Evolutionary conservation across 1,140 invertebrate species (phyloP).

Genomic region (Drosophila varians): DNA sequence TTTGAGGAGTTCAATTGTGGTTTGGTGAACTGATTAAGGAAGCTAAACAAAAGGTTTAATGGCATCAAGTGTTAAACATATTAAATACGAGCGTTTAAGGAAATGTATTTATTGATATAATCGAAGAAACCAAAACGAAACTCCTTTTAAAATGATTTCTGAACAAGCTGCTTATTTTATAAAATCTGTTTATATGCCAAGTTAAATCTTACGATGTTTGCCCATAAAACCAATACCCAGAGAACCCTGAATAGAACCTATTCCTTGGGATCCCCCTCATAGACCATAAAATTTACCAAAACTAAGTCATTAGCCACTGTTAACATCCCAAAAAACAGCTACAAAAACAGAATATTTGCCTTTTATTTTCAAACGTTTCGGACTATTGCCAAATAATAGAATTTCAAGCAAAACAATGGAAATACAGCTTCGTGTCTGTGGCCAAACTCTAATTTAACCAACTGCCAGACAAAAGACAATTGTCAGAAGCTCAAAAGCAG

Average conservation of each 20-base stretch:
- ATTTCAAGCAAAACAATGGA: constrained; percentile 63
- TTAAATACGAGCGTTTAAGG: background rate
- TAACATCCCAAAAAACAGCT: constrained; percentile 16
- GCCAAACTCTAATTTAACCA: constrained; percentile 64
- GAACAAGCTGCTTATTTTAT: background rate
- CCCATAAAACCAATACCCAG: no score
- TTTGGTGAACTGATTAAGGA: constrained; percentile 32
- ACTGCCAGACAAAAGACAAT: constrained; percentile 50
- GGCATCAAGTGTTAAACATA: constrained; percentile 17
- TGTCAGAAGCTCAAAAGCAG: constrained; percentile 51
- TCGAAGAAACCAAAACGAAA: background rate
- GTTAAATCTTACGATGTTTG: no score
- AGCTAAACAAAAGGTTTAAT: constrained; percentile 33
- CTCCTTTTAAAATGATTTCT: background rate
- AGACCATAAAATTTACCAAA: constrained; percentile 3
- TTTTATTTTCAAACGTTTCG: constrained; percentile 31
- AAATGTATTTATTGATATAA: background rate
- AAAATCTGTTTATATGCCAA: no score
- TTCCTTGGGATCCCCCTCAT: background rate
- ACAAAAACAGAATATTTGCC: constrained; percentile 11
- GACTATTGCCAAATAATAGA: constrained; percentile 64
- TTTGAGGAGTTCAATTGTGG: constrained; percentile 34
- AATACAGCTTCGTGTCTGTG: constrained; percentile 26
- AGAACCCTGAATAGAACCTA: no score
- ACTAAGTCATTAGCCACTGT: background rate